Base-by-base conservation (phyloP, 2,888 invertebrate genomes). In the Drosophila pseudotakahashii region DNA sequence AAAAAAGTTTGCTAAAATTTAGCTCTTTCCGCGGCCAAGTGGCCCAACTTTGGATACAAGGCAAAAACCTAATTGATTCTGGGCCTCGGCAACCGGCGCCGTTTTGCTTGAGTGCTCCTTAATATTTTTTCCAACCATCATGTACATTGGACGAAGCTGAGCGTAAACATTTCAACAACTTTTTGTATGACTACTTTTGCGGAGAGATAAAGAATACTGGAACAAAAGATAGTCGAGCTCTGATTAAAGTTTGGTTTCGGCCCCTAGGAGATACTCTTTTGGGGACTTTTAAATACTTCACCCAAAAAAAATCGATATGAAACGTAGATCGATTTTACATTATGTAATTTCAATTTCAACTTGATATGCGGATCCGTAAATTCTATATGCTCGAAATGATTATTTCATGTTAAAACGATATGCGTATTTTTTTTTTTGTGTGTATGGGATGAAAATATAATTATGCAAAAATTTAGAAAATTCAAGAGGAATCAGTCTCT, bases 121-220 rank as follows among this genome's bases (percentile, higher is more conserved):
- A 61, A 71, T 78, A 63, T 74, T 80, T 73, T 77, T 80, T 68
- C 64, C 64, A 83, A 3, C 74, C 76, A 62, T 76, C 76, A 62
- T 76, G 76, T 76, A 78, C 78, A 78, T 69, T 75, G 78, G 32
- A 75, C 78, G 73, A 81, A 84, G 79, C 88, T 85, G 67, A 82
- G 79, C 81, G 81, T 84, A 79, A 82, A 82, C 70, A 87, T 84
- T 87, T 84, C 85, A 84, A 68, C 85, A 74, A 61, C 64, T 57
- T 55, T 73, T 73, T 73, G 52, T 23, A 32, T 6, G 23, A 7
- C 14, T 34, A 30, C 37, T 67, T 48, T 9, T 55, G 48, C 23
- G 57, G 47, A 30, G 6, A 64, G 39, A 47, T 36, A 41, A 41
- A 45, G 23, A 37, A 34, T 9, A 30, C 39, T 30, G 23, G 34